phyloP scores from a whole-genome alignment of 2,113 vertebrate species.

The Trematocara marginatum region DNA sequence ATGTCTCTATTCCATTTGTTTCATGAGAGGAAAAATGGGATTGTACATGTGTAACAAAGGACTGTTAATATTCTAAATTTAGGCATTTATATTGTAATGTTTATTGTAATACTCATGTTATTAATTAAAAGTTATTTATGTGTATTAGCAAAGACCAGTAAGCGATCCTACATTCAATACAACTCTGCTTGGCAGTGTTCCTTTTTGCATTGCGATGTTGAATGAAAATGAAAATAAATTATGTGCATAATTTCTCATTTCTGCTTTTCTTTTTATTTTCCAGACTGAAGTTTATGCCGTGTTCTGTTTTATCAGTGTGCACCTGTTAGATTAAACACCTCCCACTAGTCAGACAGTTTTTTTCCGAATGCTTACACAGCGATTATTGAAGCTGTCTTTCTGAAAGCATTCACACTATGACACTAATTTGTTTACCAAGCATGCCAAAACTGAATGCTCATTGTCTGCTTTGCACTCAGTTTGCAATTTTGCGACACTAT shows the following conservation, averaged over 20 bases:
- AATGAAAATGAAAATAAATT: conserved; percentile 63
- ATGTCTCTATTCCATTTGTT: conserved; percentile 39
- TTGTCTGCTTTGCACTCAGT: neutral
- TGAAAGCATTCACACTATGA: neutral
- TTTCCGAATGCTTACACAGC: neutral
- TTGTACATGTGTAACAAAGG: conserved; percentile 75
- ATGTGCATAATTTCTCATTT: conserved; percentile 59
- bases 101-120: conserved; percentile 71
- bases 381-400: neutral
- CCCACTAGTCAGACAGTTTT: neutral
- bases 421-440: neutral
- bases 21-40: conserved; percentile 40
- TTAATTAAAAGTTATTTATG: conserved; percentile 60
- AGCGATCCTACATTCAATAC: conserved; percentile 46
- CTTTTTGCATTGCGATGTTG: conserved; percentile 68
- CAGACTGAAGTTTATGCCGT: neutral
- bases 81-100: conserved; percentile 75
- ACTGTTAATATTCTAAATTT: conserved; percentile 73
- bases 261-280: neutral
- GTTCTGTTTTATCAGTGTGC: neutral
- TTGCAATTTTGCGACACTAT: neutral
- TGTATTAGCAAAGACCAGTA: conserved; percentile 56
- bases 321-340: neutral
- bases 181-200: conserved; percentile 67
- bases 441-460: neutral